Base-by-base conservation (phyloP, 2,797 vertebrate species). In the Ataeniobius toweri region DNA sequence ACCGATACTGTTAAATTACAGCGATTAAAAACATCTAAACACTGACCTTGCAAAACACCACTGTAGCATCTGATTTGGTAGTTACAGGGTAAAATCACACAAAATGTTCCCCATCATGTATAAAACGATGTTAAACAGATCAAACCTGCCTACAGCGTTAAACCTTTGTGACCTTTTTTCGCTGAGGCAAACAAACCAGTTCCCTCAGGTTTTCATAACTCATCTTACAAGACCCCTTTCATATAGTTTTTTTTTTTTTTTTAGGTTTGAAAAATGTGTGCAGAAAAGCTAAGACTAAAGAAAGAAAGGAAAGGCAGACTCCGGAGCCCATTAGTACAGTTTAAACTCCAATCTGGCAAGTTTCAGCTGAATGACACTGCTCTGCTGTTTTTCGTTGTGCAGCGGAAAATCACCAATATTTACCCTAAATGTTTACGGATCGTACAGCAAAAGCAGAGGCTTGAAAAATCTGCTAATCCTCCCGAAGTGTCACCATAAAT, bases 51-150 rank as follows among this genome's bases (percentile, higher is more conserved):
- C 24, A 28, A 53, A 73, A 24, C 14, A 73, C 12, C 72, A 44
- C 55, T 9, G 24, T 44, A 44, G 24, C 53, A 59, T 73, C 24
- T 20, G 55, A 44, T 73, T 73, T 73, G 71, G 53, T n/a, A 41
- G 55, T 55, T 39, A 18, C n/a, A 31, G 3, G 12, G 14, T 16
- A 50, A 10, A 69, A 48, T 69, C 41, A 7, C 22, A 46, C 12
- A 46, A 44, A 55, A 69, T 12, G 22, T 69, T 69, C 13, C 22
- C 44, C 24, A 26, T 46, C 20, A 5, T 46, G 41, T 41, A 46
- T 46, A 46, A 69, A 26, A 46, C 67, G 14, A 2, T 68, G 24
- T 16, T 46, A 69, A 24, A 14, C 67, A 46, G 67, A 69, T 44
- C 39, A 44, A 46, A 44, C 39, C 41, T 65, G 61, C 31, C 8